Evolutionary conservation across 2,113 vertebrate genomes (phyloP), one percentile per base, ranked within the genome.

Genomic region (Aphelocoma coerulescens): DNA sequence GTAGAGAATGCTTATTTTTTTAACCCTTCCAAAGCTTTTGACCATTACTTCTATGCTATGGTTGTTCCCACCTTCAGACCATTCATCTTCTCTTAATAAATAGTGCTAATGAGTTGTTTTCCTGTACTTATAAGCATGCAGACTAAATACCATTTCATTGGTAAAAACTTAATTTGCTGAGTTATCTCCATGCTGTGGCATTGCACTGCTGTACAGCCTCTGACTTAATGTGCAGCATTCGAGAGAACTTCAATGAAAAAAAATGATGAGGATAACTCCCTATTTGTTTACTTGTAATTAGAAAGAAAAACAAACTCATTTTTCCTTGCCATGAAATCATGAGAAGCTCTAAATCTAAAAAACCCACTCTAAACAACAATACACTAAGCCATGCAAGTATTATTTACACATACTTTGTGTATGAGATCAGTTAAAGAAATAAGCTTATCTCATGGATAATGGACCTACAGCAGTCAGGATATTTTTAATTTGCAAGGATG

Each of bases 401-500:
- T 68, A 90, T 88, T 91, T 93, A 32, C 18, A 49, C 85, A 59
- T 69, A 66, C 30, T 77, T 88, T 19, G 5, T 66, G n/a, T 58
- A 83, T 85, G 59, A 89, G 30, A 77, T 89, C 81, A 89, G 52
- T 78, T 85, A 81, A 81, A 93, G 46, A 83, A 89, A 65, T 15
- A 57, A 16, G 39, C 21, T 85, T 94, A 83, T 83, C 82, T 90
- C 58, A 11, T 39, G 20, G 52, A 51, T 75, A 92, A 67, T 16
- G 6, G 13, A 73, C 26, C 54, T 77, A 30, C 11, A 74, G 32
- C 18, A 78, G 33, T 62, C 75, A 96, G 79, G 83, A 93, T 83
- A 93, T 90, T 91, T 95, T 76, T 77, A 52, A 73, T 91, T 85
- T 62, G 65, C 61, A 91, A 95, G 76, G 83, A 84, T 84, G 61